Conservation (phyloP, 2,888 invertebrate genomes). For the Epiblema foenella region DNA sequence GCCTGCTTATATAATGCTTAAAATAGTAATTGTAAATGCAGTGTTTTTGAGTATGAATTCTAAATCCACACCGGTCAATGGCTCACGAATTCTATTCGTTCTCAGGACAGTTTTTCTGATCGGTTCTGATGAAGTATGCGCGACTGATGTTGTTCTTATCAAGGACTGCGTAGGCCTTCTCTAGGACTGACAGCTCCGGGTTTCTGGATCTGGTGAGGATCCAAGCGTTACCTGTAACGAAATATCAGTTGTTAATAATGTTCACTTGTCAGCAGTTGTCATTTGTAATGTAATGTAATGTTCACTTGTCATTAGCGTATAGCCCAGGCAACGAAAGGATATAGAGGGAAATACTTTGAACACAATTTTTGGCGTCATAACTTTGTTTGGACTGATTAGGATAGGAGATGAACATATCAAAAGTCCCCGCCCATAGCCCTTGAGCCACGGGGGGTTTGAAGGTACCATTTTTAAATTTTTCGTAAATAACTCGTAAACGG, state of each 20-base stretch:
- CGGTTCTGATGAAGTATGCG: constrained; percentile 85
- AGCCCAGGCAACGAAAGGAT: too few species aligned
- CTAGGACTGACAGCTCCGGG: constrained; percentile 83
- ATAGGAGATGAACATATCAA: too few species aligned
- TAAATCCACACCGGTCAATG: constrained; percentile 15
- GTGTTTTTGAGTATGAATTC: constrained; percentile 29
- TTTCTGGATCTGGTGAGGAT: constrained; percentile 86
- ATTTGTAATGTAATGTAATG: too few species aligned
- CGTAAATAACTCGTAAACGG: too few species aligned
- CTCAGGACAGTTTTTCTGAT: constrained; percentile 85
- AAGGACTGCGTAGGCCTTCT: constrained; percentile 84
- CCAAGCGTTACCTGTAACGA: constrained; percentile 84
- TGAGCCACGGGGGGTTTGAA: too few species aligned
- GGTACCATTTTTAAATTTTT: too few species aligned
- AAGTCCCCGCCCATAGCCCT: too few species aligned
- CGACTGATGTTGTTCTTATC: constrained; percentile 85
- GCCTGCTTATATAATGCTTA: background rate
- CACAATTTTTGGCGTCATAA: too few species aligned
- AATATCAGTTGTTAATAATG: background rate
- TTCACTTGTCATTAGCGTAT: too few species aligned
- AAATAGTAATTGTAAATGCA: background rate
- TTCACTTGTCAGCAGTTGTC: background rate
- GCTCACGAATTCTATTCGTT: constrained; percentile 46
- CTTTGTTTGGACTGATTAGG: too few species aligned
- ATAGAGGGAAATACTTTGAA: too few species aligned